Base-by-base conservation (phyloP, 2,888 invertebrate species). In the Dryobotodes eremita region DNA sequence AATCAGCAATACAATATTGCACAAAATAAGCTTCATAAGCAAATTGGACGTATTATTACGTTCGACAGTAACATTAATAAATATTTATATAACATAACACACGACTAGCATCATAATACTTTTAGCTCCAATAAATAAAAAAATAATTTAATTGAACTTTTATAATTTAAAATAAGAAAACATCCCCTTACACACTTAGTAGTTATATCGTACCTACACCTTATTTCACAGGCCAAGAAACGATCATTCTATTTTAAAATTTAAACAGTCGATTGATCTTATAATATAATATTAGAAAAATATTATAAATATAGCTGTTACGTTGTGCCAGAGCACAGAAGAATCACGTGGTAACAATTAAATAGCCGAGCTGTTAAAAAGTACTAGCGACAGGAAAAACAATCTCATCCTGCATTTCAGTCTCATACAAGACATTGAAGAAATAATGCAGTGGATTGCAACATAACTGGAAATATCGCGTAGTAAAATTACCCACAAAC, bases 61-160 rank as follows among this genome's bases (percentile, higher is more conserved):
- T 86, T 89, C 85, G 85, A 88, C 80, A 70, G 80, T 87, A 89
- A 88, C 83, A 82, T 82, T 85, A 88, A 89, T 90, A 90, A 86
- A 87, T 81, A 85, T 88, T 78, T 89, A 72, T 84, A 88, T 86
- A 91, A 93, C 93, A 91, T 88, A 90, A 91, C 91, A 91, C 90
- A 91, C 93, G 96, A 96, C 96, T 96, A 96, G 96, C 94, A 96
- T 96, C 96, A 93, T 96, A 96, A 96, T 96, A 96, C 96, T 96
- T 95, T 90, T 88, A 91, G 88, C 91, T 92, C 89, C 89, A 89
- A 89, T 89, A 88, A 89, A 89, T 90, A 88, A 89, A 86, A 89
- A 88, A 91, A 89, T 87, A 90, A 91, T 89, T 89, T 88, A 88
- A 90, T 89, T 90, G 88, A 90, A 90, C 88, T 80, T 88, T 79